Conservation (phyloP, 2,888 invertebrate species). For the Microctonus brassicae region DNA sequence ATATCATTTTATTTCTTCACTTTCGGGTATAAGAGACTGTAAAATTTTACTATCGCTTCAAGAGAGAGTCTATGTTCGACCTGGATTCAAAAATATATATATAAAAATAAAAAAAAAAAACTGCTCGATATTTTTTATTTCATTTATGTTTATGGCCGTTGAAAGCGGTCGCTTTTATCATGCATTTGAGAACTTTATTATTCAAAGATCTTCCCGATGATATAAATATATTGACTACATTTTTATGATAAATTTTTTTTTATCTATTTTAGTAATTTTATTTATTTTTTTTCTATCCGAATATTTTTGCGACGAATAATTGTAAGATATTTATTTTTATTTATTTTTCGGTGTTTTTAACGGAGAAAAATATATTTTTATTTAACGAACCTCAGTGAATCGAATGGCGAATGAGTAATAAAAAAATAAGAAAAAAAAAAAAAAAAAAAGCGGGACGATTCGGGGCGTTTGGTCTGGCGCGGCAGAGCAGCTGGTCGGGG, state of each 20-base stretch:
- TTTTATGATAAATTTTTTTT: background rate
- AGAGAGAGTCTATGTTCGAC: conserved; percentile 32
- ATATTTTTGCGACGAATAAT: background rate
- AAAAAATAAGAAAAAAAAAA: background rate
- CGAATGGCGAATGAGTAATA: conserved; percentile 5
- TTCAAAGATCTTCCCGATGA: background rate
- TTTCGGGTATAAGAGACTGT: conserved; percentile 18
- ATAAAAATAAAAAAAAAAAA: background rate
- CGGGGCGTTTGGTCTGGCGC: conserved; percentile 28
- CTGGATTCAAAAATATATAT: conserved; percentile 36
- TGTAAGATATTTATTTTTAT: background rate
- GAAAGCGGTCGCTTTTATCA: background rate
- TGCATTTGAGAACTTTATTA: background rate
- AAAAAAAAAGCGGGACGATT: conserved; percentile 6
- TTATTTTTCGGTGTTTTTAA: background rate
- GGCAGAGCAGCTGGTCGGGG: conserved; percentile 41
- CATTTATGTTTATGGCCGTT: background rate
- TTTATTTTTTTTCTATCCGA: background rate
- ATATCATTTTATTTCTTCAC: background rate
- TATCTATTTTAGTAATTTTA: too few species aligned
- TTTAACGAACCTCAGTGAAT: background rate
- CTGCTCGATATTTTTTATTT: background rate
- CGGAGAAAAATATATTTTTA: background rate
- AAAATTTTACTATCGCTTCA: conserved; percentile 42
- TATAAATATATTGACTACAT: background rate